A percentile compares a stretch with the other conserved stretches of the same genome.
Conservation (phyloP, 2,888 invertebrate genomes). For the Yponomeuta malinellus region DNA sequence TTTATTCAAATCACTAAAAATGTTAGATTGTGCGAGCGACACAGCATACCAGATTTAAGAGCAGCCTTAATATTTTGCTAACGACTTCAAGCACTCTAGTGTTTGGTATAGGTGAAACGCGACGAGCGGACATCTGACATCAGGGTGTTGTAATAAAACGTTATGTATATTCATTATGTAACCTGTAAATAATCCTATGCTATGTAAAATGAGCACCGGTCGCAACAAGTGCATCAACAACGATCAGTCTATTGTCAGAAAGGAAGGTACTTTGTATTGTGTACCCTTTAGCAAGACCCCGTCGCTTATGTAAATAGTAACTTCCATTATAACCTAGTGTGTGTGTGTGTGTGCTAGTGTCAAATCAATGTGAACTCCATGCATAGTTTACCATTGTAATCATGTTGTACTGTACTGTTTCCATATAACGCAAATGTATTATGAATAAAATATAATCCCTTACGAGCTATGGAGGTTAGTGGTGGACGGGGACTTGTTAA, state of each 20-base stretch:
- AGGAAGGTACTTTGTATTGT: slow-evolving; percentile 57
- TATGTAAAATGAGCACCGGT: slow-evolving; percentile 73
- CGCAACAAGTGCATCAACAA: slow-evolving; percentile 73
- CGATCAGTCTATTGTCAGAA: slow-evolving; percentile 75
- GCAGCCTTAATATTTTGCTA: too few species aligned
- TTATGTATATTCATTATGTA: slow-evolving; percentile 54
- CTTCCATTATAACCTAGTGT: not conserved
- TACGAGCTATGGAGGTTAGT: slow-evolving; percentile 7
- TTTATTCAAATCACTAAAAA: too few species aligned
- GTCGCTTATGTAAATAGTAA: slow-evolving; percentile 20
- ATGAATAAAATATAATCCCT: slow-evolving; percentile 8
- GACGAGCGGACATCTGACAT: slow-evolving; percentile 28
- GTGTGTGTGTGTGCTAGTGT: slow-evolving; percentile 2
- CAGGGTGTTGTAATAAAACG: slow-evolving; percentile 47
- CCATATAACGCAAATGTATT: slow-evolving; percentile 1
- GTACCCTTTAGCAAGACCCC: slow-evolving; percentile 49
- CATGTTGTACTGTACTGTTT: slow-evolving; percentile 1
- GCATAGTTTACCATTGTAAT: slow-evolving; percentile 15
- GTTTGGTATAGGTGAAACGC: slow-evolving; percentile 21
- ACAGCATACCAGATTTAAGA: too few species aligned
- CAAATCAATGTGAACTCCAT: slow-evolving; percentile 15
- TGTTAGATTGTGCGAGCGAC: too few species aligned
- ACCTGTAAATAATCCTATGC: slow-evolving; percentile 73
- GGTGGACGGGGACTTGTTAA: slow-evolving; percentile 41
- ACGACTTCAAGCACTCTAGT: slow-evolving; percentile 22